A percentile compares a stretch with the other conserved stretches of the same genome.
phyloP scores from a whole-genome alignment of 2,888 invertebrate genomes.

The Aradus depressus region DNA sequence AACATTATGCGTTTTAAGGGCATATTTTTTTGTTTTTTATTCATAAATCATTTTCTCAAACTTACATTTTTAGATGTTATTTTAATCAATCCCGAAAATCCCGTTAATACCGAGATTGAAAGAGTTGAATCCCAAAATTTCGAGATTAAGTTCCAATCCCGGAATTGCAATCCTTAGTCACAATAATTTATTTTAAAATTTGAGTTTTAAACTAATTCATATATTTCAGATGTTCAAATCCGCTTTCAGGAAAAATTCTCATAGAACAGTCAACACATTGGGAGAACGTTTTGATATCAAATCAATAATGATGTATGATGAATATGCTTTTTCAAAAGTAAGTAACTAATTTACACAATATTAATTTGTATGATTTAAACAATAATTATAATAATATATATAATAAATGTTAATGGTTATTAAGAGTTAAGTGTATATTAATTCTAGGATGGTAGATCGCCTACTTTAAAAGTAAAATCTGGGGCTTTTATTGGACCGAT shows the following conservation, averaged over 20 bases:
- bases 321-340: constrained; percentile 39
- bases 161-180: too few species aligned
- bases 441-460: constrained; percentile 32
- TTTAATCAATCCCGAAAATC: too few species aligned
- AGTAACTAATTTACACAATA: not conserved
- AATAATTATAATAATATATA: constrained; percentile 2
- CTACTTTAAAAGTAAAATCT: constrained; percentile 31
- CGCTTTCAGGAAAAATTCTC: constrained; percentile 31
- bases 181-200: too few species aligned
- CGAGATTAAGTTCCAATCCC: too few species aligned
- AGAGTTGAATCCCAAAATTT: too few species aligned
- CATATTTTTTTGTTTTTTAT: too few species aligned
- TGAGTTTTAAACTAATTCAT: too few species aligned
- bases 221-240: constrained; percentile 29
- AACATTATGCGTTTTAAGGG: too few species aligned
- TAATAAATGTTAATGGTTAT: not conserved
- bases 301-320: constrained; percentile 40
- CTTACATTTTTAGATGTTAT: too few species aligned
- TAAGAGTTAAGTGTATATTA: not conserved
- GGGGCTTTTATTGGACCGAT: constrained; percentile 34
- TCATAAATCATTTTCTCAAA: too few species aligned
- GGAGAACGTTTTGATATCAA: constrained; percentile 37
- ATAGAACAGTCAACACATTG: constrained; percentile 29
- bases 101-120: too few species aligned
- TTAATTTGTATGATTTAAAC: not conserved